Evolutionary conservation across 2,113 vertebrate genomes (phyloP).

Genomic region (Poecile atricapillus): DNA sequence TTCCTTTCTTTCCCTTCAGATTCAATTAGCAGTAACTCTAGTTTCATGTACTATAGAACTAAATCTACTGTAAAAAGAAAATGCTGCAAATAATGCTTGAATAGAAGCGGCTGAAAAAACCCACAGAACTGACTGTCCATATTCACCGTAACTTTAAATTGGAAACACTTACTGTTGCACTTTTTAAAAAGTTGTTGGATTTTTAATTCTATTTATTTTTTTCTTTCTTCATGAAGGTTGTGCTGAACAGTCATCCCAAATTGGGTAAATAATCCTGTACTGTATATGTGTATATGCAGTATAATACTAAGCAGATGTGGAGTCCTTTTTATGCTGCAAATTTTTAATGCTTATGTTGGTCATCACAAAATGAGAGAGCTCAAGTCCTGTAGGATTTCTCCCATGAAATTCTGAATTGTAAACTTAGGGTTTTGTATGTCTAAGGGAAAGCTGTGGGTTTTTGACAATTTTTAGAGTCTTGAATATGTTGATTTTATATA

Average conservation of each 20-base stretch:
- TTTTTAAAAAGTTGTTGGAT: constrained; percentile 46
- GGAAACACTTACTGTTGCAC: constrained; percentile 59
- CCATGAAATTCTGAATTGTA: constrained; percentile 62
- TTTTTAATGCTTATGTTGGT: constrained; percentile 10
- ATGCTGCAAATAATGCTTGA: constrained; percentile 60
- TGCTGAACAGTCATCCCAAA: constrained; percentile 50
- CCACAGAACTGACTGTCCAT: constrained; percentile 42
- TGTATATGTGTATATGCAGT: constrained; percentile 27
- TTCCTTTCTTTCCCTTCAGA: constrained; percentile 11
- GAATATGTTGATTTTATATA: constrained; percentile 69
- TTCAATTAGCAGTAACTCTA: constrained; percentile 52
- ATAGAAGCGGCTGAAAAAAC: constrained; percentile 36
- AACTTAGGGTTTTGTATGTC: constrained; percentile 69
- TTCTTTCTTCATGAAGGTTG: constrained; percentile 52
- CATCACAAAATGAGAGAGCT: constrained; percentile 37
- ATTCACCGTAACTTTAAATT: constrained; percentile 14
- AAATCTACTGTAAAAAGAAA: constrained; percentile 68
- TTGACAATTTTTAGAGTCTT: constrained; percentile 65
- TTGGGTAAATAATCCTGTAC: constrained; percentile 32
- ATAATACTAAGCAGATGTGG: constrained; percentile 21
- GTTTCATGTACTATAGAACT: constrained; percentile 51
- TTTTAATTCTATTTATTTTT: constrained; percentile 72
- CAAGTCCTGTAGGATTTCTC: constrained; percentile 49
- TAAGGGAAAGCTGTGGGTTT: constrained; percentile 61
- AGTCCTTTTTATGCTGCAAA: constrained; percentile 58